phyloP scores from a whole-genome alignment of 2,797 vertebrate genomes.

The Thaleichthys pacificus region DNA sequence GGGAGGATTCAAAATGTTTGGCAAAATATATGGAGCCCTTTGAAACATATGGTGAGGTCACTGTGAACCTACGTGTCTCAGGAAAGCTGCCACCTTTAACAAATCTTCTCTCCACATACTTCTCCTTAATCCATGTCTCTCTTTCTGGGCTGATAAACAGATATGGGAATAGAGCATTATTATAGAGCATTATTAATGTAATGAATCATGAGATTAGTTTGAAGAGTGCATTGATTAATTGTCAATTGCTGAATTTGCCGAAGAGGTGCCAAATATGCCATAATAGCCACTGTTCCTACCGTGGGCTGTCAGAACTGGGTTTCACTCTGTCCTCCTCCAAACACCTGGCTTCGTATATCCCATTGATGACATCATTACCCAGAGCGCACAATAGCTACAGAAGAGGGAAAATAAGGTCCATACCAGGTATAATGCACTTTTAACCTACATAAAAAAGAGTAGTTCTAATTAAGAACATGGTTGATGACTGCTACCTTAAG shows the following conservation, averaged over 20 bases:
- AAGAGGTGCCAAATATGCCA: neutral
- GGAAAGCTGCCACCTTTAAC: slow-evolving; percentile 37
- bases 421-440: neutral
- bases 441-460: neutral
- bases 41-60: neutral
- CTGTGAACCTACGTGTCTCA: slow-evolving; percentile 37
- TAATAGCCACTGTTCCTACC: slow-evolving; percentile 47
- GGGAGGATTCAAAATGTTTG: neutral
- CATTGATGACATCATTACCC: slow-evolving; percentile 72
- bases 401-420: neutral
- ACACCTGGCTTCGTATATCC: slow-evolving; percentile 68
- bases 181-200: neutral
- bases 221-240: too few relatives aligned
- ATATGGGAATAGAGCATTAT: neutral
- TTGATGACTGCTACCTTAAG: slow-evolving; percentile 64
- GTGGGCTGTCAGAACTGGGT: slow-evolving; percentile 53
- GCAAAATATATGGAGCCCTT: neutral
- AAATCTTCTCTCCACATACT: slow-evolving; percentile 76
- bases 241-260: neutral
- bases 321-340: slow-evolving; percentile 57
- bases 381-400: slow-evolving; percentile 71
- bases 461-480: too few relatives aligned
- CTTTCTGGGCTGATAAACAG: slow-evolving; percentile 67
- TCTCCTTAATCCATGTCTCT: slow-evolving; percentile 74
- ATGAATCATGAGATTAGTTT: neutral